These are phyloP conservation scores for Otolemur crassicaudatus DNA, from an alignment of 2,797 vertebrate genomes.

Conservation along the genomic window DNA sequence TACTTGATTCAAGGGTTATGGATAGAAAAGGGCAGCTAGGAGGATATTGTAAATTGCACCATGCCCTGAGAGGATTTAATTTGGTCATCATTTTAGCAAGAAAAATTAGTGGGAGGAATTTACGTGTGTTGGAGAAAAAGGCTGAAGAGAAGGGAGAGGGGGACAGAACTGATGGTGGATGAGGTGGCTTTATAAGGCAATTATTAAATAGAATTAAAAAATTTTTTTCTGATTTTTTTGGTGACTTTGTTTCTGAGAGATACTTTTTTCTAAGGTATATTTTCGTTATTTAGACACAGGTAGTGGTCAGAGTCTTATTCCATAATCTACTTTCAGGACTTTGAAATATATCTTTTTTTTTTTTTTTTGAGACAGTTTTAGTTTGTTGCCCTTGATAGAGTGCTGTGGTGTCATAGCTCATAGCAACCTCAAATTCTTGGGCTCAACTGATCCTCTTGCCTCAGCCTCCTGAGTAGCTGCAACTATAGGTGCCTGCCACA, in stretches of 20 bases:
- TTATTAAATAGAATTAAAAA: background rate
- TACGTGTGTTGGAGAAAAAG: background rate
- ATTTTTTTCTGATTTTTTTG: constrained; percentile 9
- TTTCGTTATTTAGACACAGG: constrained; percentile 41
- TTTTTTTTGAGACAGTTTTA: no score
- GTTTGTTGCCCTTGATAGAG: no score
- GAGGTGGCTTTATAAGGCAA: constrained; percentile 14
- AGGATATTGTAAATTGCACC: constrained; percentile 58
- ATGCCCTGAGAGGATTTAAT: constrained; percentile 67
- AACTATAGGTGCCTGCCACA: no score
- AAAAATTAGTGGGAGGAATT: constrained; percentile 63
- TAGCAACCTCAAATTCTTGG: no score
- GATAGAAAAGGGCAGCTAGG: constrained; percentile 55
- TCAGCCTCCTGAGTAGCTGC: no score
- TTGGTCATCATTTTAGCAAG: constrained; percentile 66
- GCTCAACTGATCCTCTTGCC: no score
- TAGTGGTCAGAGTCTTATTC: constrained; percentile 30
- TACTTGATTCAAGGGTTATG: constrained; percentile 60
- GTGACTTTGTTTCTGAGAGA: constrained; percentile 36
- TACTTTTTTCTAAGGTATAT: constrained; percentile 42
- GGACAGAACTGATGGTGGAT: background rate
- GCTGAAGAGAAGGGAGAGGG: background rate
- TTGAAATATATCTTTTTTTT: constrained; percentile 2
- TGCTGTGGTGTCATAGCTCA: no score
- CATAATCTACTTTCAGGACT: constrained; percentile 31